phyloP scores from a whole-genome alignment of 2,797 vertebrate genomes.

The Neolamprologus multifasciatus region DNA sequence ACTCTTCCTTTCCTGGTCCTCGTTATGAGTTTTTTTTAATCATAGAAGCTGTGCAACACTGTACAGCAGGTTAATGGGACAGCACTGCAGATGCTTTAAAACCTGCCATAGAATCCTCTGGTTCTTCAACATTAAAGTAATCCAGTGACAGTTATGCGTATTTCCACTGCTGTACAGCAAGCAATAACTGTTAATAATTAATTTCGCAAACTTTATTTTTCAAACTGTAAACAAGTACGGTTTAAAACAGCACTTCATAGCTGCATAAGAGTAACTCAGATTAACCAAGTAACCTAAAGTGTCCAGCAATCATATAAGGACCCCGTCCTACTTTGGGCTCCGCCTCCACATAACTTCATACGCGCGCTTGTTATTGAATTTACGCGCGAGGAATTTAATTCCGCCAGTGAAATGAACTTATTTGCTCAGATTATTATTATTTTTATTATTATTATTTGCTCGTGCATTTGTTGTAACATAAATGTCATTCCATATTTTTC shows the following conservation, averaged over 20 bases:
- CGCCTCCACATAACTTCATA: neutral
- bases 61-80: neutral
- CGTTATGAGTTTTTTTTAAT: neutral
- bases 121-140: neutral
- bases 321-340: neutral
- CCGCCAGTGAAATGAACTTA: neutral
- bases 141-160: neutral
- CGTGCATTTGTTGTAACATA: neutral
- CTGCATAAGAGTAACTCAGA: neutral
- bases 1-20: neutral
- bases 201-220: neutral
- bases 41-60: neutral
- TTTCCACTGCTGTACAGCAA: neutral
- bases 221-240: neutral
- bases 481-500: neutral
- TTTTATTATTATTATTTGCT: neutral
- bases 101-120: neutral
- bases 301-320: neutral
- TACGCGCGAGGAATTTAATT: neutral
- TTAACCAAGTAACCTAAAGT: neutral
- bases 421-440: neutral
- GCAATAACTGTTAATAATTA: rapidly evolving
- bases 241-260: neutral
- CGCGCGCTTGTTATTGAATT: neutral
- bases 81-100: neutral